Evolutionary conservation across 2,797 vertebrate species (phyloP), one percentile per base, ranked within the genome.

Genomic region (Eulemur mongoz): DNA sequence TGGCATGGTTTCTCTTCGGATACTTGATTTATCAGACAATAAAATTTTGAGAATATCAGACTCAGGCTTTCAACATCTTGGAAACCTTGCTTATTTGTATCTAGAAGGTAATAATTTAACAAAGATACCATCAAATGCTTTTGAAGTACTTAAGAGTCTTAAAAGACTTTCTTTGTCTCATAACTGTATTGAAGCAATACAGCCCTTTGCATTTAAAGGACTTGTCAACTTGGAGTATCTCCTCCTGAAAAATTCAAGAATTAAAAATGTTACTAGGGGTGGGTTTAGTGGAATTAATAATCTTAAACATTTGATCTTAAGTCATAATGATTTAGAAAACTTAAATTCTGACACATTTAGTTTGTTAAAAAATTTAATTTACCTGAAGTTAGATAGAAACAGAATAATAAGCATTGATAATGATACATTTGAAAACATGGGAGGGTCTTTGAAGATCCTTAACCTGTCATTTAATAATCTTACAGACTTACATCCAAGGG

Each of bases 401-500:
- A 98, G 95, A 97, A 98, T 99, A 98, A 90, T 96, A 15, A 97
- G 65, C 75, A 98, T 98, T 97, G 98, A 91, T 11, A 35, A 97
- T 85, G 85, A 95, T 97, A 97, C 98, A 25, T 99, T 99, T 98
- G 97, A 98, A 97, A 98, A 98, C 95, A 98, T 98, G 93, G 98
- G 98, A 35, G 50, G 79, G 20, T 98, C 98, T 84, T 98, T 99
- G 97, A 98, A 98, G 97, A 97, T 99, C 38, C 98, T 99, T 86
- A 98, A 98, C 97, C 96, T 99, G 94, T 98, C 98, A 30, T 99
- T 98, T 98, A 99, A 99, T 98, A 98, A 98, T 96, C 98, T 99
- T 97, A 98, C 98, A 94, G 98, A 98, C 67, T 98, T 99, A 82
- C 98, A 98, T 5, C 98, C 98, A 97, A 97, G 96, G 92, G 98